Evolutionary conservation across 1,140 invertebrate genomes (phyloP), one percentile per base, ranked within the genome.

Genomic region (Apis dorsata): DNA sequence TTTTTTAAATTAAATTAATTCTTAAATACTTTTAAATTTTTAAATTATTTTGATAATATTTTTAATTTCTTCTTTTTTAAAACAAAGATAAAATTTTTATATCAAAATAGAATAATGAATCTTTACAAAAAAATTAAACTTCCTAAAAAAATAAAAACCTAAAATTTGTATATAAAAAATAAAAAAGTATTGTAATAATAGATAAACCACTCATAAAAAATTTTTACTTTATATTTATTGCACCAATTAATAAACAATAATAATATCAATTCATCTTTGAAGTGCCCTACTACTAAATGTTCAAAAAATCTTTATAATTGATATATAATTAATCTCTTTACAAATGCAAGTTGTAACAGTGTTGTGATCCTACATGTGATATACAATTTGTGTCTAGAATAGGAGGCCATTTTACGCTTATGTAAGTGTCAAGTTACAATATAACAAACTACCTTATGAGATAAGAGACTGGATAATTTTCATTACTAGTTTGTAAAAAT

Each of bases 301-400:
- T 92, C 84, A 90, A 88, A 89, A 85, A 76, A 86, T 89, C 77
- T 88, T 90, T 89, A 84, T 86, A 63, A 87, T 85, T 89, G 62
- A 90, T 89, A 83, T 87, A 71, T 91, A 89, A 87, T 87, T 90
- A 84, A 85, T 87, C 90, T 91, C 90, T 90, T 88, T 90, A 85
- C 73, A 92, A 91, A 86, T 87, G 85, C 89, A 92, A 91, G 79
- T 91, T 89, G 88, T 93, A 91, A 92, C 90, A 90, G 87, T 93
- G 91, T 93, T 93, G 91, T 93, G 92, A 94, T 94, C 90, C 89
- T 93, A 93, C 85, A 93, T 93, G 92, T 94, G 93, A 93, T 93
- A 94, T 86, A 82, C 88, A 74, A 91, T 93, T 90, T 90, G 84
- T 90, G 83, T 90, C 59, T 91, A 90, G 82, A 77, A 85, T 75